Percentiles rank a stretch among this genome's conserved stretches.
Evolutionary conservation across 2,888 invertebrate species (phyloP).

Genomic region (Yponomeuta evonymella): DNA sequence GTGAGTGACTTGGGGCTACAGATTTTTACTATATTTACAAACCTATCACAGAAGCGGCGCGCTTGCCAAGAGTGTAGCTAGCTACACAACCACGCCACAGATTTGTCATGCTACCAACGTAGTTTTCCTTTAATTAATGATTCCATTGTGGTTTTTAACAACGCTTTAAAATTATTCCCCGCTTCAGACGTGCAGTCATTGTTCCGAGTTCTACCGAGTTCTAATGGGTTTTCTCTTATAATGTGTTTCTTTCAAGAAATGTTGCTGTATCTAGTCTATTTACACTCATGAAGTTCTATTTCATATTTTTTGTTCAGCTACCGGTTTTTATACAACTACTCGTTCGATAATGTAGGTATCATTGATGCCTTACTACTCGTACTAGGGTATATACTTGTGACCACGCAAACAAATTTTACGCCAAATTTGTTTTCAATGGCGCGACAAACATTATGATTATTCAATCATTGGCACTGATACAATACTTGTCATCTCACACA

Average conservation of each 20-base stretch:
- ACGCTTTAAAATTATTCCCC: background rate
- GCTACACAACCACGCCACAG: constrained; percentile 23
- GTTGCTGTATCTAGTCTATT: background rate
- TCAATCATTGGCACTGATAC: constrained; percentile 59
- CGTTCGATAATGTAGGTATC: no score
- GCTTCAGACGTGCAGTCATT: background rate
- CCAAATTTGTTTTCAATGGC: constrained; percentile 15
- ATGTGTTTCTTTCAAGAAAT: constrained; percentile 1
- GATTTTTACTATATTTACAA: constrained; percentile 7
- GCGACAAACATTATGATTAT: constrained; percentile 40
- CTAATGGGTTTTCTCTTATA: background rate
- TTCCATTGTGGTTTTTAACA: constrained; percentile 15
- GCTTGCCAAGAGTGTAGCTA: constrained; percentile 36
- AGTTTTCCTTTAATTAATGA: constrained; percentile 15
- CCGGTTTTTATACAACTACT: no score
- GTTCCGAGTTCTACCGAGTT: background rate
- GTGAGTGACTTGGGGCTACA: background rate
- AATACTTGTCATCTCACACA: constrained; percentile 49
- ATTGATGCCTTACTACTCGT: no score
- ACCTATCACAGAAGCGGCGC: constrained; percentile 27
- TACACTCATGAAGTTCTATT: background rate
- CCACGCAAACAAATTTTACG: background rate
- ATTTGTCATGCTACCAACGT: constrained; percentile 41
- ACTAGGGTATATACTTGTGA: background rate
- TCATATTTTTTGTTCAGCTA: no score